A percentile compares a stretch with the other conserved stretches of the same genome.
Conservation (phyloP, 2,797 vertebrate genomes). For the Tenualosa ilisha region DNA sequence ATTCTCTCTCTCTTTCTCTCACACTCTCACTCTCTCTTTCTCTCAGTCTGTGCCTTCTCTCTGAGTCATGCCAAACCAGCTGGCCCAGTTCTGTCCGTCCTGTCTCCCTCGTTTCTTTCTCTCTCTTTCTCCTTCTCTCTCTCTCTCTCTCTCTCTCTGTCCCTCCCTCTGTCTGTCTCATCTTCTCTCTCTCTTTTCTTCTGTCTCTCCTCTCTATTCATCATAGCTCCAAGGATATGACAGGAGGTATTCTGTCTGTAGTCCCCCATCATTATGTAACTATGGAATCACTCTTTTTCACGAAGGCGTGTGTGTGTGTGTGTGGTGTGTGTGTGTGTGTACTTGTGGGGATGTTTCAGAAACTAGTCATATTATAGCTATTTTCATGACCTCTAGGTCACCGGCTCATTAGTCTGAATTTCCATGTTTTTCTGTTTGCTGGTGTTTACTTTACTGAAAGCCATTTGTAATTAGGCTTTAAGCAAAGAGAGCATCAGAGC, state of each 20-base stretch:
- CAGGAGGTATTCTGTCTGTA: slow-evolving; percentile 69
- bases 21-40: slow-evolving; percentile 42
- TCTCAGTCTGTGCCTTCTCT: slow-evolving; percentile 41
- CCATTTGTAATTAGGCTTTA: slow-evolving; percentile 60
- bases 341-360: background rate
- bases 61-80: slow-evolving; percentile 58
- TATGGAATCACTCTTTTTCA: slow-evolving; percentile 57
- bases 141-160: slow-evolving; percentile 56
- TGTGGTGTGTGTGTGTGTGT: background rate
- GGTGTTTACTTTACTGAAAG: slow-evolving; percentile 49
- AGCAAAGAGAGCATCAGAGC: slow-evolving; percentile 43
- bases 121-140: slow-evolving; percentile 32
- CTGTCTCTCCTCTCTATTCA: slow-evolving; percentile 54
- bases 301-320: background rate
- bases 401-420: slow-evolving; percentile 64
- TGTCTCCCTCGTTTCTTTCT: slow-evolving; percentile 45
- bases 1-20: slow-evolving; percentile 37
- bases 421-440: slow-evolving; percentile 42
- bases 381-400: slow-evolving; percentile 65
- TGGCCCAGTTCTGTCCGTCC: slow-evolving; percentile 72
- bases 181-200: slow-evolving; percentile 40
- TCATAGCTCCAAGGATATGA: slow-evolving; percentile 65
- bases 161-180: slow-evolving; percentile 37
- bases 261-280: slow-evolving; percentile 68
- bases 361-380: slow-evolving; percentile 62